Evolutionary conservation across 1,140 invertebrate species (phyloP), one percentile per base, ranked within the genome.

Genomic region (Drosophila varians): DNA sequence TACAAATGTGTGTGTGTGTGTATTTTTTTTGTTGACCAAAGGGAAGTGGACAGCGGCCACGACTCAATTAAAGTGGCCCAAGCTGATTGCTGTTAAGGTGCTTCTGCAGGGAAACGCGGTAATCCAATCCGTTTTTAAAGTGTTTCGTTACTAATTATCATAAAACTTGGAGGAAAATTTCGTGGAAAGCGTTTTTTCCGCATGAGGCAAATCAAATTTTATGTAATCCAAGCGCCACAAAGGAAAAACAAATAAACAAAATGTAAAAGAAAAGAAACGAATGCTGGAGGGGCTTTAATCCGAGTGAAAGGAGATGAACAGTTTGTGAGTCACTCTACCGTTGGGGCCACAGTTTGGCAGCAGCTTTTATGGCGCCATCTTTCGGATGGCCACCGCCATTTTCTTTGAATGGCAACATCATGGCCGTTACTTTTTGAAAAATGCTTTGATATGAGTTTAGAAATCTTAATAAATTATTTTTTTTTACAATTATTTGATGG

Each of bases 41-140:
- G 47, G 53, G 40, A 47, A 64, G 28, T 64, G 60, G 56, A 61
- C 60, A 61, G 11, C 23, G 55, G 42, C 42, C 42, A 74, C 53
- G 53, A 36, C 69, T 74, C 69, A 74, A 73, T 73, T 73, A 73
- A 73, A 64, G 58, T 31, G 45, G 43, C 19, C 60, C 60, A 21
- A n/a, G 21, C 28, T 47, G 60, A 64, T 64, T 64, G 60, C n/a
- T 36, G 47, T 64, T 64, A 64, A 64, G 60, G 60, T 42, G 60
- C 25, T 14, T 7, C 12, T 40, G 21, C 21, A 18, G 57, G 14
- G 58, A 52, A 34, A 25, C 9, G 0, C 16, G 23, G 23, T 46
- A 69, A 69, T 69, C 47, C 60, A 66, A 54, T 47, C 65, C 28
- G 48, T 21, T 46, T 40, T 69, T 48, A 61, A 64, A 47, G 60